Evolutionary conservation across 1,140 invertebrate genomes (phyloP), one percentile per base, ranked within the genome.

Genomic region (Sycobia sp.): DNA sequence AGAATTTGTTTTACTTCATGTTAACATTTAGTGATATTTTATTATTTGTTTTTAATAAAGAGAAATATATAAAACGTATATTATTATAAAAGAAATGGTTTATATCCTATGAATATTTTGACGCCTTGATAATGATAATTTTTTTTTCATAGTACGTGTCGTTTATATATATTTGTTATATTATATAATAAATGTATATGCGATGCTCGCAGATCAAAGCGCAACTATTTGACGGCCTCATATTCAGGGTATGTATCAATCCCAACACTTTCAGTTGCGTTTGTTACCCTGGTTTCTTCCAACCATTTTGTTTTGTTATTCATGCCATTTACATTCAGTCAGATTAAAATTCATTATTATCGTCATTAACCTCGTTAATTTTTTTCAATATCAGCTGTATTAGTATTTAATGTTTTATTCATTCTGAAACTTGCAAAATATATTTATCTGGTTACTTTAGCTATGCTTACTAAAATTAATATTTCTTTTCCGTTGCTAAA

Each of bases 161-260:
- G 75, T 79, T 77, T 80, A 80, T 80, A 75, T 80, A 80, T 80
- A 81, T 77, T 79, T 77, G 79, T 79, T 78, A 79, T 78, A 77
- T 78, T 78, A 78, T 80, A 75, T 76, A 75, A 79, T 72, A 76
- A 75, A 76, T 68, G 67, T 76, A 73, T 70, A 73, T 74, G 72
- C 38, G 20, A 39, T 55, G 49, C 23, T 54, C 11, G 16, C n/a
- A 41, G 27, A 53, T 53, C 11, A 11, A 69, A 73, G 73, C 71
- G 72, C 70, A 69, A 75, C 74, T 71, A 66, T 46, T 67, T 34
- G 18, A 56, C 72, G 60, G 61, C 61, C 39, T 66, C 50, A n/a
- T n/a, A 66, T 44, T 71, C 69, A 68, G 71, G 72, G 72, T 76
- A 77, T 74, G 70, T 76, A 73, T 72, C 75, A 71, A 51, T 75